A percentile compares a stretch with the other conserved stretches of the same genome.
Conservation (phyloP, 1,140 invertebrate genomes). For the Vanessa tameamea region DNA sequence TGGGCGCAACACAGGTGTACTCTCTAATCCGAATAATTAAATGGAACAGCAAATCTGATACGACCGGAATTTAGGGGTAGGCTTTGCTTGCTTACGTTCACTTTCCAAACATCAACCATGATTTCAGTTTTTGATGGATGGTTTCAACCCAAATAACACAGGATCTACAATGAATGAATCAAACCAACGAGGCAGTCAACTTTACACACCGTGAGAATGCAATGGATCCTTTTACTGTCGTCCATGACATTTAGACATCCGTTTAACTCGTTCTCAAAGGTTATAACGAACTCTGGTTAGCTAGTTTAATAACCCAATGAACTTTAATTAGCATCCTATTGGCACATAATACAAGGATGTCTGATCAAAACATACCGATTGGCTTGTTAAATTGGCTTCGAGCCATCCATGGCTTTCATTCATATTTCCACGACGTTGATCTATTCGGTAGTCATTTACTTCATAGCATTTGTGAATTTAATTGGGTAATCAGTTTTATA, state of each 20-base stretch:
- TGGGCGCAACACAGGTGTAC: too few relatives aligned
- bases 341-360: conserved; percentile 10
- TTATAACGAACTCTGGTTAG: background rate
- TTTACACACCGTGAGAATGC: background rate
- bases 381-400: background rate
- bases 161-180: too few relatives aligned
- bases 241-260: conserved; percentile 33
- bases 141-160: too few relatives aligned
- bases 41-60: too few relatives aligned
- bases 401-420: conserved; percentile 12
- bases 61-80: too few relatives aligned
- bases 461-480: background rate
- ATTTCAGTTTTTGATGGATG: too few relatives aligned
- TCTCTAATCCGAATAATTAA: too few relatives aligned
- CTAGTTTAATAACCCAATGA: conserved; percentile 21
- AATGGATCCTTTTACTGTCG: conserved; percentile 26
- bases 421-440: conserved; percentile 3
- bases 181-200: background rate
- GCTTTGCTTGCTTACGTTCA: too few relatives aligned
- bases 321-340: conserved; percentile 10
- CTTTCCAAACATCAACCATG: too few relatives aligned
- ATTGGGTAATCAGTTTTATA: background rate
- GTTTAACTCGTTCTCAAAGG: conserved; percentile 14
- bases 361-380: conserved; percentile 1
- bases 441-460: background rate